Evolutionary conservation across 2,888 invertebrate genomes (phyloP).

Genomic region (Rhopalosiphum nymphaeae): DNA sequence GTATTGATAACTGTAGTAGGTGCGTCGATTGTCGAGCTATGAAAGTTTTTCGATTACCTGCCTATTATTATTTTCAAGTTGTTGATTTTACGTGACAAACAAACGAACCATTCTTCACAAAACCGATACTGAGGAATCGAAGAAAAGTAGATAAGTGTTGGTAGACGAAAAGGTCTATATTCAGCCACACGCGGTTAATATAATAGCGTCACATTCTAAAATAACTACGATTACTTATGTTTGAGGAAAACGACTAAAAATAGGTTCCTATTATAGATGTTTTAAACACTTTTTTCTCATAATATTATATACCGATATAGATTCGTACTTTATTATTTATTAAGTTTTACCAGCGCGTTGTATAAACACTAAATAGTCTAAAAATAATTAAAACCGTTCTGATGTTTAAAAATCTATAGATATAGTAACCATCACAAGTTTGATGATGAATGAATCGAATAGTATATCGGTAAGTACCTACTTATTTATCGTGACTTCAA

Average conservation of each 20-base stretch:
- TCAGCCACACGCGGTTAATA: background rate
- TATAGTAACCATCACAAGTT: background rate
- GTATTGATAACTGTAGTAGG: background rate
- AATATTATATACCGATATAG: background rate
- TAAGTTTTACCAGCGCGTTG: background rate
- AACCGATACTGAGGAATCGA: background rate
- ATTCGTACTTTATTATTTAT: background rate
- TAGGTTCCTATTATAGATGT: background rate
- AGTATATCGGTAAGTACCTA: background rate
- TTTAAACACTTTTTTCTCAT: background rate
- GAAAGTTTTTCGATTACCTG: background rate
- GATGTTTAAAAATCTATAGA: background rate
- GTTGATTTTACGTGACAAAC: background rate
- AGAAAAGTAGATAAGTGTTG: background rate
- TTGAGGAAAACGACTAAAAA: background rate
- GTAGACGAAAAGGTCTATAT: background rate
- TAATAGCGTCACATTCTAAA: background rate
- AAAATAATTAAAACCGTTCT: background rate
- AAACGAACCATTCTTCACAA: background rate
- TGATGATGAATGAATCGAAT: background rate
- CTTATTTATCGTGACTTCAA: background rate
- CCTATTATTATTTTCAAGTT: background rate
- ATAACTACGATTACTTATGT: background rate
- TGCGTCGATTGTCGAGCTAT: background rate
- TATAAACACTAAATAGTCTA: background rate